Evolutionary conservation across 2,113 vertebrate genomes (phyloP).

Genomic region (Amblyopsis rosae): DNA sequence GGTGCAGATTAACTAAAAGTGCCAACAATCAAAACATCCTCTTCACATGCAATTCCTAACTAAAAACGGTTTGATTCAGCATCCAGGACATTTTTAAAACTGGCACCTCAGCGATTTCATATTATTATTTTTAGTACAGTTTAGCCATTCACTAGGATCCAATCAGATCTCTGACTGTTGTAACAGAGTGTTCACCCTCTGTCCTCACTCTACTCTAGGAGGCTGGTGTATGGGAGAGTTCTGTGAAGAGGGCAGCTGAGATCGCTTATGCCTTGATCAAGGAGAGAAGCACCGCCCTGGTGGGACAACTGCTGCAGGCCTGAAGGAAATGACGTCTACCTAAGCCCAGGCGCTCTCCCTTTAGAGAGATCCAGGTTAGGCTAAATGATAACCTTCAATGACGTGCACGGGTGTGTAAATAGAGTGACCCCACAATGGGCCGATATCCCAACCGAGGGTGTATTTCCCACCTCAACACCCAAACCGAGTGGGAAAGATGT

Average conservation of each 20-base stretch:
- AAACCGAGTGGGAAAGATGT: too few relatives aligned
- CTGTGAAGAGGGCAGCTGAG: constrained; percentile 53
- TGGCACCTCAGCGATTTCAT: background rate
- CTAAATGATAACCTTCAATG: too few relatives aligned
- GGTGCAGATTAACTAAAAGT: too few relatives aligned
- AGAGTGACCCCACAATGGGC: too few relatives aligned
- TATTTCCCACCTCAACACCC: too few relatives aligned
- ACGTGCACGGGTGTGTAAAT: too few relatives aligned
- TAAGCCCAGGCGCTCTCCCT: background rate
- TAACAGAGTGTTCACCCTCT: background rate
- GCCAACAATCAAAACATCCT: too few relatives aligned
- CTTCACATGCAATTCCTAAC: too few relatives aligned
- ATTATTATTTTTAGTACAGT: background rate
- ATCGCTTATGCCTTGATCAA: constrained; percentile 65
- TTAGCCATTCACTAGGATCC: background rate
- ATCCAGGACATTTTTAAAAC: background rate
- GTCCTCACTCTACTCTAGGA: constrained; percentile 52
- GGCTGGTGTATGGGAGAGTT: constrained; percentile 57
- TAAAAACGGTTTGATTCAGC: background rate
- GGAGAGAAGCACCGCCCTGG: constrained; percentile 67
- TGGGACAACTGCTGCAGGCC: constrained; percentile 73
- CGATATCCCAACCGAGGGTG: too few relatives aligned
- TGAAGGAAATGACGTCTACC: constrained; percentile 43
- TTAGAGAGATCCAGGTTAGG: too few relatives aligned
- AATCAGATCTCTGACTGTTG: background rate